Conservation (phyloP, 2,888 invertebrate species). For the Aelia acuminata region DNA sequence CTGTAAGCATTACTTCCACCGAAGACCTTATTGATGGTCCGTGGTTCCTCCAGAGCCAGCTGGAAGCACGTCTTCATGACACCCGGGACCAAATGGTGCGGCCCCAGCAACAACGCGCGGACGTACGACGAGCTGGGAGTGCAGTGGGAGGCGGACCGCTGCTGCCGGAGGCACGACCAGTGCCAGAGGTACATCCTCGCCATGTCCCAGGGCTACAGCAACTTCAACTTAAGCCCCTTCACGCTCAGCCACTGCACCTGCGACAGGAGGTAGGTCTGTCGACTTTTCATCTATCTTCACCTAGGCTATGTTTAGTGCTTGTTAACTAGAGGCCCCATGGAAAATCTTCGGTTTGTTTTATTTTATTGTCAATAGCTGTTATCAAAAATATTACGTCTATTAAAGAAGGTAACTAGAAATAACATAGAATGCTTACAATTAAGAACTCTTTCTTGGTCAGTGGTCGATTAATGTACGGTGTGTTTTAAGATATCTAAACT, state of each 20-base stretch:
- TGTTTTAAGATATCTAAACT: no score
- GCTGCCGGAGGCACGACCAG: constrained; percentile 83
- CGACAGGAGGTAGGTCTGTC: constrained; percentile 79
- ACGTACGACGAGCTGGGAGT: constrained; percentile 77
- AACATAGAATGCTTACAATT: no score
- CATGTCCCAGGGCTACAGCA: constrained; percentile 75
- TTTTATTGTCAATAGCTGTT: no score
- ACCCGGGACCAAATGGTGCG: constrained; percentile 85
- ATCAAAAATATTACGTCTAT: no score
- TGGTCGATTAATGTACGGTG: no score
- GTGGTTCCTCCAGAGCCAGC: background rate
- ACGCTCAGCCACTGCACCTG: constrained; percentile 84
- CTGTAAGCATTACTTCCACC: background rate
- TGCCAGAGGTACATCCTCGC: constrained; percentile 78
- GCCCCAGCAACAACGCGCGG: constrained; percentile 74
- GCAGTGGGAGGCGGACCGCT: constrained; percentile 76
- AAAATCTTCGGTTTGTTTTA: no score
- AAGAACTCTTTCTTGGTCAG: no score
- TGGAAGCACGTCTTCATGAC: constrained; percentile 69
- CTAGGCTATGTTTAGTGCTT: no score
- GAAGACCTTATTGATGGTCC: background rate
- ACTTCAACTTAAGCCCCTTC: constrained; percentile 80
- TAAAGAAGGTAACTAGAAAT: no score
- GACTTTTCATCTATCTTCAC: no score
- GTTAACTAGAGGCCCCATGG: no score